phyloP scores from a whole-genome alignment of 2,888 invertebrate species.

The Drosophila eohydei region DNA sequence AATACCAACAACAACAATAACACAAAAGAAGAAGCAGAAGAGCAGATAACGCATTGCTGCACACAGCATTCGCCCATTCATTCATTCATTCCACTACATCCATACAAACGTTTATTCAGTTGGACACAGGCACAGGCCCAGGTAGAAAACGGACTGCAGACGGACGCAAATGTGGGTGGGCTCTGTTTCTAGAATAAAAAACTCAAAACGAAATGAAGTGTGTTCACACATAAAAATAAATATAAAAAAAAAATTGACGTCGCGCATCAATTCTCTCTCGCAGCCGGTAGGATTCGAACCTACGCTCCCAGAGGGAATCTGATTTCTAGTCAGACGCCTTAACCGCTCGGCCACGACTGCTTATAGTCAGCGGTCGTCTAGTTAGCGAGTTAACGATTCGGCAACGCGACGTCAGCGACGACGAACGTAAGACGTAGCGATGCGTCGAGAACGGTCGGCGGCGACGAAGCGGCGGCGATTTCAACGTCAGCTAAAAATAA shows the following conservation, averaged over 20 bases:
- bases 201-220: slow-evolving; percentile 49
- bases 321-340: slow-evolving; percentile 84
- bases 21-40: slow-evolving; percentile 25
- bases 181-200: slow-evolving; percentile 50
- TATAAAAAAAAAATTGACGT: slow-evolving; percentile 11
- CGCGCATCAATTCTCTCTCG: slow-evolving; percentile 18
- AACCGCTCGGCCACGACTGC: slow-evolving; percentile 84
- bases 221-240: slow-evolving; percentile 23
- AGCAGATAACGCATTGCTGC: slow-evolving; percentile 59
- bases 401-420: not conserved
- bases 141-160: slow-evolving; percentile 52
- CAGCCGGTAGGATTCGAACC: slow-evolving; percentile 82
- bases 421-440: slow-evolving; percentile 5
- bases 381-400: slow-evolving; percentile 51
- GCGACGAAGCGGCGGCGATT: slow-evolving; percentile 17
- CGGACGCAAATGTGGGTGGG: slow-evolving; percentile 74
- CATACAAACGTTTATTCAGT: slow-evolving; percentile 53
- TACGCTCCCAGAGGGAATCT: slow-evolving; percentile 84
- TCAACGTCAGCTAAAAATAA: slow-evolving; percentile 52
- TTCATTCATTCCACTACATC: slow-evolving; percentile 49
- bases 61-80: slow-evolving; percentile 72
- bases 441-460: slow-evolving; percentile 1
- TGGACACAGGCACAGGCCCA: slow-evolving; percentile 46
- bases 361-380: slow-evolving; percentile 40
- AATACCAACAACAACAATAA: slow-evolving; percentile 44